Base-by-base conservation (phyloP, 2,888 invertebrate species). In the Drosophila peninsularis region DNA sequence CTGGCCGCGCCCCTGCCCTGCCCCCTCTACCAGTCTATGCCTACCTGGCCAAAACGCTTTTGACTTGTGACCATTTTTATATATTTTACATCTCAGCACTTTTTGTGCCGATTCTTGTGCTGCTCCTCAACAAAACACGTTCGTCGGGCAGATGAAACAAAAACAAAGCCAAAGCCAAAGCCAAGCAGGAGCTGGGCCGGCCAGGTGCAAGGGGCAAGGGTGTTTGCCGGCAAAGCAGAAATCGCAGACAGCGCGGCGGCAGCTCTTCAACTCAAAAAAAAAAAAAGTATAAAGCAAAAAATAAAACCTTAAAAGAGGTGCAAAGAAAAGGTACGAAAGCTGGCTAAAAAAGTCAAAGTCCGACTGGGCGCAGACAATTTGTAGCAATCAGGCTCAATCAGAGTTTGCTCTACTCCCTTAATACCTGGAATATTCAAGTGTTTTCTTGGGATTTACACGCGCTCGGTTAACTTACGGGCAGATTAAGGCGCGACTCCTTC, bases 361-460 rank as follows among this genome's bases (percentile, higher is more conserved):
- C 50, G 54, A 58, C 52, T 34, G 10, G 32, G 61, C 75, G 63
- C 75, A 85, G 89, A 90, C 89, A 88, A 88, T 89, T 90, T 89
- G 89, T 82, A 78, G 85, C 73, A 39, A 44, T 44, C 61, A 44
- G 41, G 44, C 45, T 19, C 65, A 65, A 60, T 63, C 75, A 74
- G 76, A 85, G 37, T 37, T 36, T 3, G 6, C 21, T 57, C n/a
- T 21, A 14, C 27, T 42, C 42, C 79, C 5, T 47, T 80, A 78
- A 89, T 91, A 90, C 90, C 86, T 87, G 90, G 91, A 91, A 91
- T 90, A 90, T 90, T 90, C 78, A 90, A 90, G 90, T 90, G 86
- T 90, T 91, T 91, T 91, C 91, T 90, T 81, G 78, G 91, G 91
- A 91, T 89, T 88, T 75, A 82, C 52, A 52, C 50, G 36, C 21